phyloP scores from a whole-genome alignment of 2,888 invertebrate genomes.

The Cerastis leucographa region DNA sequence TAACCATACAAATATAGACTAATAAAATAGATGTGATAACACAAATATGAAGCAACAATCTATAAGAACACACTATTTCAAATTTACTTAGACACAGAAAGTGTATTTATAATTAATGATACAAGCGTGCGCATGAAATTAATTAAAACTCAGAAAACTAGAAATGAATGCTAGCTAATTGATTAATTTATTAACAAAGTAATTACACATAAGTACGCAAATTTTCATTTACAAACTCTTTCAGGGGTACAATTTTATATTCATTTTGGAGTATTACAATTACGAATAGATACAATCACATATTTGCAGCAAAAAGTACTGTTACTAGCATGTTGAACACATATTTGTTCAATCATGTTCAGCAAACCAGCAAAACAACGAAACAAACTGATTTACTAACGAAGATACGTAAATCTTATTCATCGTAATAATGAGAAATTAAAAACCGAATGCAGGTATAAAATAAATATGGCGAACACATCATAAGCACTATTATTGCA shows the following conservation, averaged over 20 bases:
- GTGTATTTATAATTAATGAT: constrained; percentile 51
- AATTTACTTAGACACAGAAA: constrained; percentile 31
- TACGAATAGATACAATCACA: constrained; percentile 7
- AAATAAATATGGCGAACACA: constrained; percentile 39
- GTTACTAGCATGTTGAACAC: constrained; percentile 25
- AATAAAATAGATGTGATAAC: constrained; percentile 42
- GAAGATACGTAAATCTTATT: constrained; percentile 48
- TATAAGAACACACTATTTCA: constrained; percentile 33
- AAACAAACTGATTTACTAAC: constrained; percentile 45
- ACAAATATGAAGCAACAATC: constrained; percentile 49
- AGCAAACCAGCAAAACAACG: constrained; percentile 39
- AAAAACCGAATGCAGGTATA: constrained; percentile 30
- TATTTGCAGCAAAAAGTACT: not conserved
- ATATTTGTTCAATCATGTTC: constrained; percentile 17
- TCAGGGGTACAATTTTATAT: constrained; percentile 25
- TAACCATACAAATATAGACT: constrained; percentile 16
- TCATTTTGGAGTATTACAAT: not conserved
- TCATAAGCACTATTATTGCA: constrained; percentile 62
- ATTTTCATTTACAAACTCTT: constrained; percentile 44
- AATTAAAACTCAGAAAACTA: constrained; percentile 58
- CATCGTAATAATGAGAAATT: constrained; percentile 38
- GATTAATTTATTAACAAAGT: constrained; percentile 56
- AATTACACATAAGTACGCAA: constrained; percentile 46
- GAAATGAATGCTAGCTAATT: constrained; percentile 47
- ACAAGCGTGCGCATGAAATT: constrained; percentile 60